phyloP scores from a whole-genome alignment of 2,113 vertebrate species.

The Accipiter virgatus region DNA sequence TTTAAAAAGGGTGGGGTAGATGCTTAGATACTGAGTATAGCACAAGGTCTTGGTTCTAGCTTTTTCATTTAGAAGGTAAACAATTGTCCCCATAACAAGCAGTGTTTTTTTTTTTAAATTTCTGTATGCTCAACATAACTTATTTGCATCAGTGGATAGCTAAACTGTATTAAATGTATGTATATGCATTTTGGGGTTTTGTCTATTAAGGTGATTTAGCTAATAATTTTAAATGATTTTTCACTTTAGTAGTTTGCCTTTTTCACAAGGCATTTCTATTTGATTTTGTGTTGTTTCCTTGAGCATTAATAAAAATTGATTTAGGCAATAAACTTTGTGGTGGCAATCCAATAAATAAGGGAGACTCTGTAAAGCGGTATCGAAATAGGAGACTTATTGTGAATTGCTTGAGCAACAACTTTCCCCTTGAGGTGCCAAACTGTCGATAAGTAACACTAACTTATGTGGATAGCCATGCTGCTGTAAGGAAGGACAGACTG shows the following conservation, averaged over 20 bases:
- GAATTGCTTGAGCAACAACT: not conserved
- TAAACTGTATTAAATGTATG: not conserved
- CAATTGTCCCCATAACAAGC: not conserved
- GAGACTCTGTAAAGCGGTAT: not conserved
- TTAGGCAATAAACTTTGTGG: not conserved
- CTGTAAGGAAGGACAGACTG: not conserved
- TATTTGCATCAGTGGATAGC: not conserved
- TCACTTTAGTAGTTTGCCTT: not conserved
- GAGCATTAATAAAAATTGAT: not conserved
- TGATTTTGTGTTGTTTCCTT: slow-evolving; percentile 9
- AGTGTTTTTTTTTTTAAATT: not conserved
- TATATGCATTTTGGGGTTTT: not conserved
- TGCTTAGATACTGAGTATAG: not conserved
- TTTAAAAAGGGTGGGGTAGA: not conserved
- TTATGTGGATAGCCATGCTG: not conserved
- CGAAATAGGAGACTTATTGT: not conserved
- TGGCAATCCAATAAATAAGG: not conserved
- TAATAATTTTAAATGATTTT: not conserved
- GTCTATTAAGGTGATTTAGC: not conserved
- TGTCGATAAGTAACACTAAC: not conserved
- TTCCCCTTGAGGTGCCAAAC: not conserved
- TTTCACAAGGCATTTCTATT: not conserved
- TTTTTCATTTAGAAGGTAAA: not conserved
- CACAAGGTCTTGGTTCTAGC: not conserved
- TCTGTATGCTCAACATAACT: not conserved